phyloP scores from a whole-genome alignment of 2,797 vertebrate species.

The Antennarius maculatus region DNA sequence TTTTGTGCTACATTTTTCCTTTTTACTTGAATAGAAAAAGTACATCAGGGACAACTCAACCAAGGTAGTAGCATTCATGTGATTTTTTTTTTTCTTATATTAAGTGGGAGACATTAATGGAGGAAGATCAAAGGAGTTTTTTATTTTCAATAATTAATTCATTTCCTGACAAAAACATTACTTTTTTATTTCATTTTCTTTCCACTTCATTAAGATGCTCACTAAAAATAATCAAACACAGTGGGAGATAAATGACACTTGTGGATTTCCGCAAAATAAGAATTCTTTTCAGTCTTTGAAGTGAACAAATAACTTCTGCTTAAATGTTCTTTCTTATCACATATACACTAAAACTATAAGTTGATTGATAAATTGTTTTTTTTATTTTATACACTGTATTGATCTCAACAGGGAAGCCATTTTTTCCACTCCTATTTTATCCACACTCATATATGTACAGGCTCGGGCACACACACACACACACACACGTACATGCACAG shows the following conservation, averaged over 20 bases:
- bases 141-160: no score
- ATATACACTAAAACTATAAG: neutral
- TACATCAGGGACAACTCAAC: neutral
- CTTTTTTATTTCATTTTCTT: neutral
- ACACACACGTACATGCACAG: no score
- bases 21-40: neutral
- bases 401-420: no score
- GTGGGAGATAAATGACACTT: neutral
- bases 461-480: no score
- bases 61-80: neutral
- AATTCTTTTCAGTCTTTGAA: neutral
- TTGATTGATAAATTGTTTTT: neutral
- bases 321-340: neutral
- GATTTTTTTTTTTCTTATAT: no score
- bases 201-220: neutral
- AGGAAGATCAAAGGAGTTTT: no score
- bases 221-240: neutral
- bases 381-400: no score
- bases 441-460: no score
- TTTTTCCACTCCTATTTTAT: no score
- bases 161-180: no score
- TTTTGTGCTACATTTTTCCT: neutral
- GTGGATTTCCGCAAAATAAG: neutral
- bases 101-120: no score
- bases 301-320: neutral